phyloP scores from a whole-genome alignment of 2,797 vertebrate genomes.

The Oreochromis mossambicus region DNA sequence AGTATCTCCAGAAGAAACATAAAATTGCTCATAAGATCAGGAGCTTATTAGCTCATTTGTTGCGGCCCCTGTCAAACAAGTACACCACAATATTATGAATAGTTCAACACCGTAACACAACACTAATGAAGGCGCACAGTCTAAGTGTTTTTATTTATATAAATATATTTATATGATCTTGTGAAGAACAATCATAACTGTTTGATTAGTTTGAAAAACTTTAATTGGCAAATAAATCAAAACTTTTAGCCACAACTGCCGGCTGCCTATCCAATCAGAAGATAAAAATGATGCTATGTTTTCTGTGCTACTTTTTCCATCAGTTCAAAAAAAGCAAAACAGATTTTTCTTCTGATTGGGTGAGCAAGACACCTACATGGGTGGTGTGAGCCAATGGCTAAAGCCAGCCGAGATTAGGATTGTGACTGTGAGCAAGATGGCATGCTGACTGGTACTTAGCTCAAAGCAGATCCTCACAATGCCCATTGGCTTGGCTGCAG shows the following conservation, averaged over 20 bases:
- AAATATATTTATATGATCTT: background rate
- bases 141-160: background rate
- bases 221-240: background rate
- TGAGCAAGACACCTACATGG: no score
- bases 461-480: background rate
- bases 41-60: background rate
- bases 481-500: background rate
- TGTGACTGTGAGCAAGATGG: background rate
- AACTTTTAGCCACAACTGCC: no score
- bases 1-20: background rate
- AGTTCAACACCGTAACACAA: background rate
- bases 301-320: background rate
- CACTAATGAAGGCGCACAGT: background rate
- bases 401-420: background rate
- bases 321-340: background rate
- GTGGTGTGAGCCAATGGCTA: background rate
- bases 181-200: background rate
- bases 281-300: background rate
- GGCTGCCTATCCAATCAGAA: background rate
- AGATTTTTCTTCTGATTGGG: background rate
- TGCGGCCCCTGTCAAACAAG: background rate
- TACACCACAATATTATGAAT: background rate
- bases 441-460: background rate
- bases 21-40: background rate
- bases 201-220: background rate